Evolutionary conservation across 2,888 invertebrate species (phyloP).

Genomic region (Ypsolopha sequella): DNA sequence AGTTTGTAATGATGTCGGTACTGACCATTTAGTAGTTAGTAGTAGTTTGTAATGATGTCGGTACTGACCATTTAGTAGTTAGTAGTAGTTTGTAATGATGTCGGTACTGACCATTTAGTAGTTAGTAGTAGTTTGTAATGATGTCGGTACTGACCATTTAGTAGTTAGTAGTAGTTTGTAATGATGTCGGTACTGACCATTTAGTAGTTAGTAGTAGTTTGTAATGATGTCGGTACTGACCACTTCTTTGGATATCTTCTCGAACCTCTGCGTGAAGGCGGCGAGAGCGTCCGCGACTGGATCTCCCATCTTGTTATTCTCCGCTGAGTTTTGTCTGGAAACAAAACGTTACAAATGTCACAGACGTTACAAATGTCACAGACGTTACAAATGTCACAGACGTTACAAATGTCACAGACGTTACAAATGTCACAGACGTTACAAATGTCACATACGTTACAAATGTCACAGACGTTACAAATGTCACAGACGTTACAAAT

Average conservation of each 20-base stretch:
- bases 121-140: too few relatives aligned
- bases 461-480: not conserved
- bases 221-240: slow-evolving; percentile 27
- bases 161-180: too few relatives aligned
- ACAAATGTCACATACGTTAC: not conserved
- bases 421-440: not conserved
- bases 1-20: too few relatives aligned
- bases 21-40: too few relatives aligned
- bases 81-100: too few relatives aligned
- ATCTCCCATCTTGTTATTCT: slow-evolving; percentile 41
- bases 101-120: too few relatives aligned
- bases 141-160: too few relatives aligned
- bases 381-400: not conserved
- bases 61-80: too few relatives aligned
- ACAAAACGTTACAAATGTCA: not conserved
- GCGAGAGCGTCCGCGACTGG: slow-evolving; percentile 38
- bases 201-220: too few relatives aligned
- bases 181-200: too few relatives aligned
- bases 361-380: too few relatives aligned
- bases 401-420: not conserved
- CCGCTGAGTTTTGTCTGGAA: slow-evolving; percentile 57
- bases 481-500: not conserved
- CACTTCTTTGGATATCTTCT: slow-evolving; percentile 50
- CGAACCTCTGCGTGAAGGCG: slow-evolving; percentile 49
- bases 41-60: too few relatives aligned